phyloP scores from a whole-genome alignment of 1,140 invertebrate genomes.

The Calephelis virginiensis region DNA sequence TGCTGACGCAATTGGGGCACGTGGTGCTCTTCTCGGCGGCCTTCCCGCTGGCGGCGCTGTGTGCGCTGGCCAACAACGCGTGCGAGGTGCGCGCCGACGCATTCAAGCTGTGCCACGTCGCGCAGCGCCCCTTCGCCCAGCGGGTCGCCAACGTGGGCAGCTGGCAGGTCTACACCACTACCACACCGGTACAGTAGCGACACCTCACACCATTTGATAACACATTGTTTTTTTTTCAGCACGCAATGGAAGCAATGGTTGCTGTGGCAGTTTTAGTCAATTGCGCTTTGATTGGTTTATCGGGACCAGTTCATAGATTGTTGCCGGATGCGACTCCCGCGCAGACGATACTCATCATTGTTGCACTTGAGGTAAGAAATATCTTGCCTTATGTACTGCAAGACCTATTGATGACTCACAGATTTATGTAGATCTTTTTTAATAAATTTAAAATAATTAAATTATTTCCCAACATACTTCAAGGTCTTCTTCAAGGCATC shows the following conservation, averaged over 20 bases:
- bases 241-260: constrained; percentile 96
- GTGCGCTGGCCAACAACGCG: constrained; percentile 95
- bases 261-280: constrained; percentile 95
- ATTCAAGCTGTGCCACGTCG: constrained; percentile 96
- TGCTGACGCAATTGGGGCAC: constrained; percentile 98
- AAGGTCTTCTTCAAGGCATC: too few relatives aligned
- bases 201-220: too few relatives aligned
- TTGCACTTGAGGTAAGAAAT: constrained; percentile 85
- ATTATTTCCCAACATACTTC: too few relatives aligned
- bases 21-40: constrained; percentile 97
- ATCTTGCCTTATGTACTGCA: not conserved
- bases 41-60: constrained; percentile 95
- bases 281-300: constrained; percentile 95
- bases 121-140: constrained; percentile 94
- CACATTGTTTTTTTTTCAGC: constrained; percentile 75
- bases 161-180: constrained; percentile 88
- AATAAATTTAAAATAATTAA: too few relatives aligned
- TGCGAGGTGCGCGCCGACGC: constrained; percentile 96
- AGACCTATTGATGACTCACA: too few relatives aligned
- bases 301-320: constrained; percentile 92
- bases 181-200: too few relatives aligned
- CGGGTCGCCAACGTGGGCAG: constrained; percentile 96
- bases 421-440: too few relatives aligned
- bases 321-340: constrained; percentile 91
- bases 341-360: constrained; percentile 92